Base-by-base conservation (phyloP, 2,113 vertebrate species). In the Narcine bancroftii region DNA sequence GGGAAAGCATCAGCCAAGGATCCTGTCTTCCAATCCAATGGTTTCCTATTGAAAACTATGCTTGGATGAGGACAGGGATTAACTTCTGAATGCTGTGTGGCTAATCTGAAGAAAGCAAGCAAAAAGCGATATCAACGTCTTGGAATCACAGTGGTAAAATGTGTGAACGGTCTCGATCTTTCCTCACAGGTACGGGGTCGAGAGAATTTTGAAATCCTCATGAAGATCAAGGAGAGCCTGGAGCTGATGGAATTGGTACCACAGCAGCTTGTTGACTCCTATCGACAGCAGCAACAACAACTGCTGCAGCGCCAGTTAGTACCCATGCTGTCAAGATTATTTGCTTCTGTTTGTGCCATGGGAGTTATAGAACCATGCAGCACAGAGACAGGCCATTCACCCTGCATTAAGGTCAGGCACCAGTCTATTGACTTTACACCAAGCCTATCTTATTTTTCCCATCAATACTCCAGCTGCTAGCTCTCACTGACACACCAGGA, bases 211-310 rank as follows among this genome's bases (percentile, higher is more conserved):
- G 99, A 99, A 95, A 96, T 98, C 94, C 96, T 99, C 93, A 99
- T 98, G 98, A 99, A 97, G 95, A 97, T 99, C 85, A 99, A 99
- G 94, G 99, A 99, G 94, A 98, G 99, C 93, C 95, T 99, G 95
- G 99, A 99, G 94, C 95, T 99, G 93, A 96, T 98, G 94, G 98
- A 99, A 94, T 95, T 98, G 93, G 99, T 99, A 24, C 99, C 99
- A 0, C 99, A 98, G 95, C 97, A 97, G 33, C 94, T 98, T 92
- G 96, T 99, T 0, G 98, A 99, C 17, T 97, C 98, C 0, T 99
- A 99, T 93, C 94, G 98, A 77, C 99, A 99, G 94, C 98, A 99
- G 93, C 98, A 99, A 93, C 98, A 99, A 94, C 89, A 91, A 66
- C 96, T 99, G 85, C 95, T 99, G 83, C 99, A 99, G 94, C 96